Conservation (phyloP, 2,888 invertebrate species). For the Caradrina clavipalpis region DNA sequence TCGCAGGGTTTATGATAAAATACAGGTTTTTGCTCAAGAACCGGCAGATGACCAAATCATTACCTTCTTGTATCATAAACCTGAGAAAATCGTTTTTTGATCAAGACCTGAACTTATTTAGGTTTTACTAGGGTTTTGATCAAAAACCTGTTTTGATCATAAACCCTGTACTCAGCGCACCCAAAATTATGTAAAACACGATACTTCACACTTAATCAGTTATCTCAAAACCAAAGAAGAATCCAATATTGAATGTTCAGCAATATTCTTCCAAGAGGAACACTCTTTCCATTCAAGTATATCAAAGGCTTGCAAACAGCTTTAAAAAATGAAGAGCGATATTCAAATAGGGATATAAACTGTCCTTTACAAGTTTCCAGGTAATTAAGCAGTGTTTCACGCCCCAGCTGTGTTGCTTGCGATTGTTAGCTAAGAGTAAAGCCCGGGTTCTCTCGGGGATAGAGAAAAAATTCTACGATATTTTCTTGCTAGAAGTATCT, state of each 20-base stretch:
- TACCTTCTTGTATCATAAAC: too few relatives aligned
- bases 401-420: conserved; percentile 29
- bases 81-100: too few relatives aligned
- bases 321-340: conserved; percentile 50
- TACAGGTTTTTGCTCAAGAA: too few relatives aligned
- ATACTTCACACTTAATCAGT: conserved; percentile 25
- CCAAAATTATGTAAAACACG: conserved; percentile 17
- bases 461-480: neutral
- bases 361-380: conserved; percentile 53
- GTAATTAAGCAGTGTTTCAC: conserved; percentile 61
- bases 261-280: conserved; percentile 18
- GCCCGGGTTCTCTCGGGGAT: conserved; percentile 21
- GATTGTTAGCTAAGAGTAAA: conserved; percentile 21
- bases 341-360: conserved; percentile 56
- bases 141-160: too few relatives aligned
- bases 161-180: neutral
- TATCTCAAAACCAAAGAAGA: conserved; percentile 9
- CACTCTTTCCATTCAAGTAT: conserved; percentile 32
- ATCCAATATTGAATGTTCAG: conserved; percentile 24
- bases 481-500: neutral
- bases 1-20: too few relatives aligned
- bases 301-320: conserved; percentile 47
- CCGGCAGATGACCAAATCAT: too few relatives aligned
- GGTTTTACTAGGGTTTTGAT: too few relatives aligned
- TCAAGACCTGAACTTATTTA: too few relatives aligned